Base-by-base conservation (phyloP, 2,797 vertebrate genomes). In the Selene dorsalis region DNA sequence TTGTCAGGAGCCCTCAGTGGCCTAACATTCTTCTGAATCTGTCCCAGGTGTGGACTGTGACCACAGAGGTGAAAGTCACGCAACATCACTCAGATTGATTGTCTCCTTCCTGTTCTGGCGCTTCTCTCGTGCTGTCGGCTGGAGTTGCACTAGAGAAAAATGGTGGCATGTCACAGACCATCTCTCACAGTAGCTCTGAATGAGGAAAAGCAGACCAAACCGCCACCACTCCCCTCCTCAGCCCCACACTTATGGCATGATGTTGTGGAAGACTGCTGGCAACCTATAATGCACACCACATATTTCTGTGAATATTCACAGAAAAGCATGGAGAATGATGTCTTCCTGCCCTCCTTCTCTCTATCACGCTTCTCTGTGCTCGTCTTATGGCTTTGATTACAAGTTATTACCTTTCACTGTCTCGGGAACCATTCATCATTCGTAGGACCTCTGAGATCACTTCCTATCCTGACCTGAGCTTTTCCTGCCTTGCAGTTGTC, bases 1-100 rank as follows among this genome's bases (percentile, higher is more conserved):
- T 90, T 62, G 48, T 24, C 57, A 66, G 62, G 80, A 89, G 73
- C 60, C 70, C 76, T 74, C 77, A 68, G 81, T 90, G 90, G 88
- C 87, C 88, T 79, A 84, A 87, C 88, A 86, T 89, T 89, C 83
- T 80, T 80, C 85, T 77, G 88, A 91, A 93, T 91, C 84, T 82
- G 86, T 93, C 88, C 92, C 92, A 92, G 90, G 91, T 94, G 93
- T 91, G 84, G 87, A 90, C 86, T 84, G 83, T 72, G 88, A 91
- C 83, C 79, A 61, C 58, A 77, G 82, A 90, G 87, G 87, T 88
- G 87, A 90, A 92, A 90, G 77, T 73, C 73, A 73, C 78, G 69
- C 88, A 63, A 74, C 83, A 65, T 86, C 79, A 72, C 69, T 68
- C 79, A 91, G 89, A 93, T 87, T 90, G 89, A 93, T 91, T 87